A percentile compares a stretch with the other conserved stretches of the same genome.
Conservation (phyloP, 2,888 invertebrate species). For the Chymomyza caudatula region DNA sequence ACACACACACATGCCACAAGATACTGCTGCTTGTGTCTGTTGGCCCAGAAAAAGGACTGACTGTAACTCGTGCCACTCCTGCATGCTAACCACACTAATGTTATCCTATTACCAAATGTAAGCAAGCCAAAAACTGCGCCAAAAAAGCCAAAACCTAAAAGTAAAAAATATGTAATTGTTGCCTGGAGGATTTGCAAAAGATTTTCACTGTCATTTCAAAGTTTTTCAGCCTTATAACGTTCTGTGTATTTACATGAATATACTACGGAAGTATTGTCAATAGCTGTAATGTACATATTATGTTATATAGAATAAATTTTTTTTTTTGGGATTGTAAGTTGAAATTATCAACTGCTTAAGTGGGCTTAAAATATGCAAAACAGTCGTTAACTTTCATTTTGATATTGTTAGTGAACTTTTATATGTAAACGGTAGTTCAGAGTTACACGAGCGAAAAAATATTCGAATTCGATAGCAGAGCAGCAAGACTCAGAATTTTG, state of each 20-base stretch:
- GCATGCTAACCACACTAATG: constrained; percentile 59
- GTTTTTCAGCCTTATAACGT: constrained; percentile 24
- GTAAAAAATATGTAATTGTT: constrained; percentile 53
- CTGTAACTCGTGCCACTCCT: constrained; percentile 19
- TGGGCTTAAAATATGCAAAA: not conserved
- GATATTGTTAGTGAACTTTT: too few relatives aligned
- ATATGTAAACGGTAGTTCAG: too few relatives aligned
- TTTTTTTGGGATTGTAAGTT: constrained; percentile 10
- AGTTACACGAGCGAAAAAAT: too few relatives aligned
- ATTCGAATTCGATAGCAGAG: too few relatives aligned
- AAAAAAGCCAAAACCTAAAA: constrained; percentile 15
- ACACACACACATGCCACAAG: not conserved
- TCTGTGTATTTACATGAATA: not conserved
- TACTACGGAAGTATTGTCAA: not conserved
- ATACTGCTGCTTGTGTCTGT: constrained; percentile 16
- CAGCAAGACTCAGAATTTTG: too few relatives aligned
- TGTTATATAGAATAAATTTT: not conserved
- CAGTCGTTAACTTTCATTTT: not conserved
- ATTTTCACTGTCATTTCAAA: constrained; percentile 44
- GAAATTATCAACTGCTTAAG: constrained; percentile 11
- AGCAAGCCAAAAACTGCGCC: not conserved
- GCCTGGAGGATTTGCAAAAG: constrained; percentile 49
- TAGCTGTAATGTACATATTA: not conserved
- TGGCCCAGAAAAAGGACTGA: not conserved
- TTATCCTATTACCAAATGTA: constrained; percentile 26